Conservation (phyloP, 2,888 invertebrate genomes). For the Lepidocyrtoides sp. region DNA sequence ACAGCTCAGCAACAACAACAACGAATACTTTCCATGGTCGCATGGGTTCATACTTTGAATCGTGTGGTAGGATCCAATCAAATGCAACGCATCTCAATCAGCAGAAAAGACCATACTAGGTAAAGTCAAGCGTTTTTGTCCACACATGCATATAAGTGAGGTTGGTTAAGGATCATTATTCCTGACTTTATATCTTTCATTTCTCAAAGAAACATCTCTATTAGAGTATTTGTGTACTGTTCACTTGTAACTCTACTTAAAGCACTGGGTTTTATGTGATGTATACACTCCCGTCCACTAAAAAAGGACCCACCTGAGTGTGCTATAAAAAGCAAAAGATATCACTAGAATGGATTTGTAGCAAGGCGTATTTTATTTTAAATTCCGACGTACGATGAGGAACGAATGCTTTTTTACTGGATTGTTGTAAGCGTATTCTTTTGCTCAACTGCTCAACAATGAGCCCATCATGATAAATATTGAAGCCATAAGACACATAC, state of each 20-base stretch:
- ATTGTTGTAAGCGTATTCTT: too few species aligned
- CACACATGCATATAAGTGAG: conserved; percentile 3
- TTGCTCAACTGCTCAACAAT: too few species aligned
- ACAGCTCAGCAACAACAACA: not conserved
- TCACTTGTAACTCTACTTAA: not conserved
- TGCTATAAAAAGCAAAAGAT: not conserved
- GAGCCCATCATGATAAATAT: too few species aligned
- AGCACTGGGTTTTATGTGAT: not conserved
- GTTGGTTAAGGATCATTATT: conserved; percentile 64
- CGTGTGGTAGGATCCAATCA: conserved; percentile 65
- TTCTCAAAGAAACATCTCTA: conserved; percentile 21
- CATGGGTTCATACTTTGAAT: conserved; percentile 57
- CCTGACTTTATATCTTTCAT: too few species aligned
- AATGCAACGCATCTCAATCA: not conserved
- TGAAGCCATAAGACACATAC: too few species aligned
- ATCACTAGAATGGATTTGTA: not conserved
- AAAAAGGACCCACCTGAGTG: not conserved
- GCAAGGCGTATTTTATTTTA: too few species aligned
- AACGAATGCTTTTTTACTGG: too few species aligned
- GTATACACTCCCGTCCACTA: not conserved
- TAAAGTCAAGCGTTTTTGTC: too few species aligned
- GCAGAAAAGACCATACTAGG: not conserved
- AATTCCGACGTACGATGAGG: too few species aligned
- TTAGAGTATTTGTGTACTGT: not conserved
- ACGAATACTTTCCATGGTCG: conserved; percentile 22